Conservation (phyloP, 2,113 vertebrate species). For the Cepphus grylle region DNA sequence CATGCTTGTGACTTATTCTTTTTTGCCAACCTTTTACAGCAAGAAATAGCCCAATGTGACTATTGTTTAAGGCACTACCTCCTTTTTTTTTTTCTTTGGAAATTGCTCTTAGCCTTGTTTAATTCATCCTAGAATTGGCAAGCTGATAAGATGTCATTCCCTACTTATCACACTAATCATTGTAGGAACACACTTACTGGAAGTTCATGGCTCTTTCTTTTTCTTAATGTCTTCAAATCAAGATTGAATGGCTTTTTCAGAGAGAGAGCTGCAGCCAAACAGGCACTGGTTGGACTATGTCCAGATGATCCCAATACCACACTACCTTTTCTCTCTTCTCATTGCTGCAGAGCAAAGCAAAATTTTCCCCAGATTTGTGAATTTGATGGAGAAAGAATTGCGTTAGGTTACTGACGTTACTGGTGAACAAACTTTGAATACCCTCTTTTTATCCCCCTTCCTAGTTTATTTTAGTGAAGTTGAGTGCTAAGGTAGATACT, state of each 20-base stretch:
- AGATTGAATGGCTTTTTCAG: background rate
- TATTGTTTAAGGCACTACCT: background rate
- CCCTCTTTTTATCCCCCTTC: background rate
- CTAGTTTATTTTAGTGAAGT: background rate
- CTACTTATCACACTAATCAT: background rate
- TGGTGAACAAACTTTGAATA: background rate
- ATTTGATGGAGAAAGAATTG: background rate
- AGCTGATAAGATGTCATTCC: background rate
- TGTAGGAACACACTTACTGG: background rate
- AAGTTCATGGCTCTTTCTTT: background rate
- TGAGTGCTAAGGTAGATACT: background rate
- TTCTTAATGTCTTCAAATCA: background rate
- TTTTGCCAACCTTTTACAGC: background rate
- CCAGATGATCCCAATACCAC: background rate
- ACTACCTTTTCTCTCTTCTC: background rate
- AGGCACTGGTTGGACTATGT: background rate
- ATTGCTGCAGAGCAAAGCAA: background rate
- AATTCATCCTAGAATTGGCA: background rate
- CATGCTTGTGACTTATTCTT: background rate
- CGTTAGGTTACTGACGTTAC: background rate
- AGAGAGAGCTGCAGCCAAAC: background rate
- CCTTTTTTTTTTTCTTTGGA: background rate
- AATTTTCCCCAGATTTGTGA: background rate
- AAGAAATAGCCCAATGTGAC: background rate
- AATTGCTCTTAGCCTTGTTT: background rate